Conservation (phyloP, 1,140 invertebrate genomes). For the Leptopilina clavipes region DNA sequence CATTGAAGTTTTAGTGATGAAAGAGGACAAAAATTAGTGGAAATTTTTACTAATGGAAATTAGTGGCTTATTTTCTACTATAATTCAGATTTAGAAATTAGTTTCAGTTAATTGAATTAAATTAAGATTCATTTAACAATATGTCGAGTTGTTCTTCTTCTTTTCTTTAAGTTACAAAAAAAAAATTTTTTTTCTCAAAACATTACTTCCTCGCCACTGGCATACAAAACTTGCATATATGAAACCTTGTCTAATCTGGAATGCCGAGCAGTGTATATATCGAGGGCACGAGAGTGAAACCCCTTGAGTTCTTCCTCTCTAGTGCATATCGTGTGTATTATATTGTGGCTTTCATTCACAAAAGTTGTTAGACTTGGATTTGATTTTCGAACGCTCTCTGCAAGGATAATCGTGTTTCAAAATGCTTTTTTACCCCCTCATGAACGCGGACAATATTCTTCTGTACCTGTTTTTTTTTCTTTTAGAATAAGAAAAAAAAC, state of each 20-base stretch:
- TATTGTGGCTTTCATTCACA: conserved; percentile 36
- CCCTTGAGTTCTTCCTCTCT: conserved; percentile 53
- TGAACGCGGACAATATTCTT: neutral
- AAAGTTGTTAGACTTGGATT: conserved; percentile 37
- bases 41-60: no score
- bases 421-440: conserved; percentile 27
- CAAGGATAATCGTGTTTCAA: conserved; percentile 10
- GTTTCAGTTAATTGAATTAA: no score
- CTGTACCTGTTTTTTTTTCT: neutral
- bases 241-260: conserved; percentile 56
- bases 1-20: no score
- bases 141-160: no score
- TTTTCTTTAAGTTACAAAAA: no score
- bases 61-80: no score
- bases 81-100: no score
- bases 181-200: no score
- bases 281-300: conserved; percentile 57
- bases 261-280: conserved; percentile 52
- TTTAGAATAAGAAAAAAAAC: neutral
- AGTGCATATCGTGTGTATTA: conserved; percentile 31
- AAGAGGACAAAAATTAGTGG: no score
- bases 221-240: conserved; percentile 39
- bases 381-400: conserved; percentile 27
- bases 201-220: conserved; percentile 34
- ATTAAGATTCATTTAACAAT: no score